phyloP scores from a whole-genome alignment of 1,140 invertebrate species.

The Aricia agestis region DNA sequence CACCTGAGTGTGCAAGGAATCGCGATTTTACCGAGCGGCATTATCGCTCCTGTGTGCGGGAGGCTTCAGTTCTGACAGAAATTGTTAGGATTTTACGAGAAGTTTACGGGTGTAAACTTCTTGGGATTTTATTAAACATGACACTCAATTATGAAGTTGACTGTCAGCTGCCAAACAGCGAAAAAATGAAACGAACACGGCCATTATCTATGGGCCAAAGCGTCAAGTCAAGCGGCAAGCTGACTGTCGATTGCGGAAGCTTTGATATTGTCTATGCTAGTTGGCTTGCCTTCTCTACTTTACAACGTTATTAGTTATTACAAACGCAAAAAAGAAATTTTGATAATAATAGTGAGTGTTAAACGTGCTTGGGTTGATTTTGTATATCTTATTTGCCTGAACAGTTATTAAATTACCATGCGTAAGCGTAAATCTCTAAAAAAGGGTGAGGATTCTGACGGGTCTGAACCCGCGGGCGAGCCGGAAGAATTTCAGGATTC shows the following conservation, averaged over 20 bases:
- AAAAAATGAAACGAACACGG: too few species aligned
- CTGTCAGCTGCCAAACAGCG: too few species aligned
- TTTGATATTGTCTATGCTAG: constrained; percentile 16
- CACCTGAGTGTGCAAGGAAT: too few species aligned
- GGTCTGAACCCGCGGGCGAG: constrained; percentile 64
- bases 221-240: too few species aligned
- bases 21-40: too few species aligned
- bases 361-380: constrained; percentile 6
- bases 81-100: too few species aligned
- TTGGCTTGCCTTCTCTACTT: constrained; percentile 21
- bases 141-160: too few species aligned
- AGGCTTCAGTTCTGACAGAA: too few species aligned
- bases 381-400: constrained; percentile 18
- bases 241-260: neutral
- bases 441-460: constrained; percentile 70
- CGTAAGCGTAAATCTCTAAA: constrained; percentile 72
- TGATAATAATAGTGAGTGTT: constrained; percentile 7
- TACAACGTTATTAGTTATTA: constrained; percentile 11
- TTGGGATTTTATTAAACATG: too few species aligned
- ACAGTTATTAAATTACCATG: constrained; percentile 45
- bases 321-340: constrained; percentile 2
- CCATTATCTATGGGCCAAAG: too few species aligned
- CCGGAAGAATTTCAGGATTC: constrained; percentile 76
- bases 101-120: too few species aligned
- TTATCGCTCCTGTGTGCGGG: too few species aligned